Evolutionary conservation across 2,797 vertebrate species (phyloP), one percentile per base, ranked within the genome.

Genomic region (Girardinus metallicus): DNA sequence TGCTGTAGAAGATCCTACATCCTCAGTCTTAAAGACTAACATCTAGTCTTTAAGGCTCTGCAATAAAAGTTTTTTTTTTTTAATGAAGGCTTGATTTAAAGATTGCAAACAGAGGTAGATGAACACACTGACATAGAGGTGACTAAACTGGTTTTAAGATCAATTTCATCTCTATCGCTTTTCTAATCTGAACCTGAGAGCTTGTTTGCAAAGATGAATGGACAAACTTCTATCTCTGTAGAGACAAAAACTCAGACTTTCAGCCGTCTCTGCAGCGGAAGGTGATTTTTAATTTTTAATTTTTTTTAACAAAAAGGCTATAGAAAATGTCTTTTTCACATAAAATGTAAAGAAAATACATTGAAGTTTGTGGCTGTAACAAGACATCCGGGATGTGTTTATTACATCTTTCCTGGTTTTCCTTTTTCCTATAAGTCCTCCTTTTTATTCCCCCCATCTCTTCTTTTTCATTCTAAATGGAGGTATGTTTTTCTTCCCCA

Each of bases 341-440:
- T 26, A 53, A 53, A 10, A 53, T 53, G 51, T 26, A 26, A 26
- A 53, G 9, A 26, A 53, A 53, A 23, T 51, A 9, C 49, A 51
- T 23, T 23, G 18, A 53, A 3, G 51, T 53, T 53, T 53, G 47
- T 49, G 49, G 21, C 49, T 51, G 49, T 23, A 51, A 51, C 49
- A 23, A 23, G 21, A 23, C 51, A 53, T 34, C 60, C 0, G 6
- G 60, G 16, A 39, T 10, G 18, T 66, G 9, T 66, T 66, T 26
- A 26, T 41, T 68, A 41, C 36, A 23, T 26, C 26, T 26, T 68
- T 41, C 9, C 64, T 68, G 7, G 64, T 41, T 5, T 11, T 62
- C 16, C 16, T 36, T 21, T 39, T 68, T 68, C 53, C 29, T 77
- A 80, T 81, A 31, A n/a, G 75, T 29, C 29, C 71, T 71, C 5